Percentiles rank a stretch among this genome's conserved stretches.
These are phyloP conservation scores for Drosophila sp. DNA, from an alignment of 1,140 invertebrate genomes.

Conservation along the genomic window DNA sequence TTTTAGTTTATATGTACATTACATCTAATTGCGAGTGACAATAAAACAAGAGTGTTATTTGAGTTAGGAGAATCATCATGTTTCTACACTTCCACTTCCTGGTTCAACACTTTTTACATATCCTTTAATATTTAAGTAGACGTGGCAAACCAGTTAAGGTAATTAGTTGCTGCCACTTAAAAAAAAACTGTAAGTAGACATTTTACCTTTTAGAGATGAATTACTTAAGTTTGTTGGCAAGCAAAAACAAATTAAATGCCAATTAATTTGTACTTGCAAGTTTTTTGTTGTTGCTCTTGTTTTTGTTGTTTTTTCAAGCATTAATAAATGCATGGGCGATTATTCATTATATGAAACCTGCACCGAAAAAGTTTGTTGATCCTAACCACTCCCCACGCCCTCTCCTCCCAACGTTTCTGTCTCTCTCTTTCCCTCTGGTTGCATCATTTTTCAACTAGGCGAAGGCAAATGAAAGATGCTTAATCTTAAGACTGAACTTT, in stretches of 20 bases:
- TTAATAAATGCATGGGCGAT: constrained; percentile 72
- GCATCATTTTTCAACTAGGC: constrained; percentile 74
- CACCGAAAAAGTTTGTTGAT: constrained; percentile 56
- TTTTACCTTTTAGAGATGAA: constrained; percentile 8
- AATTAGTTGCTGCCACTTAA: background rate
- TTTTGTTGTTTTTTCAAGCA: constrained; percentile 39
- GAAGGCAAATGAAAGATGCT: constrained; percentile 78
- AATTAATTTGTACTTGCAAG: constrained; percentile 68
- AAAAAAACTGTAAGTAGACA: background rate
- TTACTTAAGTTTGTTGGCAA: constrained; percentile 39
- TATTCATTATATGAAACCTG: constrained; percentile 67
- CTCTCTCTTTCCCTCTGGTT: constrained; percentile 32
- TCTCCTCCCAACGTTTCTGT: background rate
- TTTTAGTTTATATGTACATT: too few species aligned
- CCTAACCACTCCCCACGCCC: background rate
- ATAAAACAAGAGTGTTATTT: too few species aligned
- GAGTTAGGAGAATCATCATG: too few species aligned
- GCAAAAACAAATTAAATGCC: constrained; percentile 72
- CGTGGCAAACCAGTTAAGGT: background rate
- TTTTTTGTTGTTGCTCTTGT: constrained; percentile 42
- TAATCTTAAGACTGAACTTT: constrained; percentile 78
- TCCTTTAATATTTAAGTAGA: too few species aligned
- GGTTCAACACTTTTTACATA: too few species aligned
- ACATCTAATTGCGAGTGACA: too few species aligned
- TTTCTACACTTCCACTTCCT: too few species aligned